Evolutionary conservation across 2,888 invertebrate species (phyloP).

Genomic region (Kuschelorhynchus macadamiae): DNA sequence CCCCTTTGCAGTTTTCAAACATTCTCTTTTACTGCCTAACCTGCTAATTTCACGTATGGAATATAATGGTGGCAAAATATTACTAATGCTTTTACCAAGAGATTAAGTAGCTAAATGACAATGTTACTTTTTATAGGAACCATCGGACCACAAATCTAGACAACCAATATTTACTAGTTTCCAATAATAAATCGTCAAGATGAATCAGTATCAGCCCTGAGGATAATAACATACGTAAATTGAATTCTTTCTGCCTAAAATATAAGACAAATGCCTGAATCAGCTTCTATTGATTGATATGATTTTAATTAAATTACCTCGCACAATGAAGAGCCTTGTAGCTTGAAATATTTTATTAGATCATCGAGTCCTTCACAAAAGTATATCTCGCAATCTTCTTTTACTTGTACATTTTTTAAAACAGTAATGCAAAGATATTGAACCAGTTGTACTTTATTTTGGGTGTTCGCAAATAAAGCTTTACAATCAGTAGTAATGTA

Average conservation of each 20-base stretch:
- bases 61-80: constrained; percentile 6
- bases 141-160: neutral
- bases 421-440: constrained; percentile 43
- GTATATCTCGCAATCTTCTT: no score
- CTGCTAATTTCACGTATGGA: neutral
- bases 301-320: constrained; percentile 56
- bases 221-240: constrained; percentile 2
- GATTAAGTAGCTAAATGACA: neutral
- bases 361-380: no score
- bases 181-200: neutral
- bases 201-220: neutral
- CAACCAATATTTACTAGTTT: neutral
- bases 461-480: constrained; percentile 50
- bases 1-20: neutral
- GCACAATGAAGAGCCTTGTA: constrained; percentile 54
- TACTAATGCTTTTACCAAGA: neutral
- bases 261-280: constrained; percentile 50
- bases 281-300: constrained; percentile 56
- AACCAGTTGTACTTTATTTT: constrained; percentile 53
- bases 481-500: constrained; percentile 52
- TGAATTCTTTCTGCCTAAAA: constrained; percentile 52
- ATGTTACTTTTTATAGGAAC: constrained; percentile 1
- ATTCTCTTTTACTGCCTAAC: neutral
- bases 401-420: no score
- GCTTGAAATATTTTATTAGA: constrained; percentile 50